Percentiles rank a stretch among this genome's conserved stretches.
phyloP scores from a whole-genome alignment of 2,888 invertebrate genomes.

The Scelioninae gen. 2 region DNA sequence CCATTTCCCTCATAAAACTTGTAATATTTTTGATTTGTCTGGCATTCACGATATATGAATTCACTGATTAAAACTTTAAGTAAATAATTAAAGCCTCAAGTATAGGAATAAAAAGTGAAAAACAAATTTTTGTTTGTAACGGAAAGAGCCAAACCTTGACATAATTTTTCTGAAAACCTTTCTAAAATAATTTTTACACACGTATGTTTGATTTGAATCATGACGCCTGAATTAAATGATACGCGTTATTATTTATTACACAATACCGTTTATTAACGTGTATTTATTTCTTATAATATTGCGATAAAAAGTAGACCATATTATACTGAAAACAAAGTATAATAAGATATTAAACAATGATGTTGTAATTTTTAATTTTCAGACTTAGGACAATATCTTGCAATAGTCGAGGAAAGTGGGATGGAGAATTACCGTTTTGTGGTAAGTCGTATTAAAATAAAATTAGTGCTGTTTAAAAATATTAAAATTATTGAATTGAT shows the following conservation, averaged over 20 bases:
- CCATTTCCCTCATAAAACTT: conserved; percentile 8
- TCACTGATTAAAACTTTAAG: neutral
- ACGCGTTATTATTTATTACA: neutral
- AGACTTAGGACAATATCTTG: conserved; percentile 82
- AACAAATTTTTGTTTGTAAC: neutral
- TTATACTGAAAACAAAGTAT: too few relatives aligned
- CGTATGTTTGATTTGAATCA: neutral
- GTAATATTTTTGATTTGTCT: neutral
- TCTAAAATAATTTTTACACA: conserved; percentile 11
- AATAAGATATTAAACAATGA: too few relatives aligned
- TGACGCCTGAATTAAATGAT: conserved; percentile 1
- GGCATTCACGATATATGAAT: neutral
- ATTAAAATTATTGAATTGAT: too few relatives aligned
- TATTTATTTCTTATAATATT: too few relatives aligned
- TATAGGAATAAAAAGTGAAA: neutral
- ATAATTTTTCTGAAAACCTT: conserved; percentile 17
- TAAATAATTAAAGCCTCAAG: conserved; percentile 7
- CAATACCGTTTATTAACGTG: too few relatives aligned
- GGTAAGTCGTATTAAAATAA: too few relatives aligned
- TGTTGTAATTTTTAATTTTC: conserved; percentile 43
- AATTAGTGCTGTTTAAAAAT: too few relatives aligned
- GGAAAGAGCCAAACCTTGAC: conserved; percentile 20
- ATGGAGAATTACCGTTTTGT: conserved; percentile 88
- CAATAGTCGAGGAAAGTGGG: conserved; percentile 85
- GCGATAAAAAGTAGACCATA: too few relatives aligned